phyloP scores from a whole-genome alignment of 2,113 vertebrate genomes.

The Tachycineta bicolor region DNA sequence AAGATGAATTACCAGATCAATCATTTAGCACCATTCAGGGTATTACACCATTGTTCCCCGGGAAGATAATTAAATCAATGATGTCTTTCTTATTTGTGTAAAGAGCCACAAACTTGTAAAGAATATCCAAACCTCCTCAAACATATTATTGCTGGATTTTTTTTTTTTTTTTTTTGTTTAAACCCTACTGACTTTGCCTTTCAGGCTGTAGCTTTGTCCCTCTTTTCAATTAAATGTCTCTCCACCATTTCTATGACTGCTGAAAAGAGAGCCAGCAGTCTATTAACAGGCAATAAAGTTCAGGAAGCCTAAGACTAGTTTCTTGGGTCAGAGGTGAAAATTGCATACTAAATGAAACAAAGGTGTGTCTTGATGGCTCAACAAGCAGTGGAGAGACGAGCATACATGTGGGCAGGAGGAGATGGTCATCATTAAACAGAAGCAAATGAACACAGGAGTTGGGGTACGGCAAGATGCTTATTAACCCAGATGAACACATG shows the following conservation, averaged over 20 bases:
- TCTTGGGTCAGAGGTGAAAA: slow-evolving; percentile 87
- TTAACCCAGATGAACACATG: slow-evolving; percentile 6
- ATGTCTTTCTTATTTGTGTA: slow-evolving; percentile 63
- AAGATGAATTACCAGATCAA: slow-evolving; percentile 82
- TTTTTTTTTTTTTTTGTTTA: slow-evolving; percentile 48
- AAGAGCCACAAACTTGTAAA: slow-evolving; percentile 57
- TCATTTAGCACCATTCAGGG: slow-evolving; percentile 77
- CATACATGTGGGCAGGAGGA: slow-evolving; percentile 61
- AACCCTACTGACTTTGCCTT: slow-evolving; percentile 72
- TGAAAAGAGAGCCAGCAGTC: slow-evolving; percentile 84
- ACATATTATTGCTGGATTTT: slow-evolving; percentile 62
- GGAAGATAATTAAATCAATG: slow-evolving; percentile 76
- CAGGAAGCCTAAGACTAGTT: slow-evolving; percentile 86
- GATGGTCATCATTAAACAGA: slow-evolving; percentile 69
- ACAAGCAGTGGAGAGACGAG: slow-evolving; percentile 65
- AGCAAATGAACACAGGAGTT: slow-evolving; percentile 57
- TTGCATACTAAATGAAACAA: slow-evolving; percentile 83
- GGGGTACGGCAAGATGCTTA: neutral
- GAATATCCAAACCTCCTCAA: slow-evolving; percentile 76
- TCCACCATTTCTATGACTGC: slow-evolving; percentile 80
- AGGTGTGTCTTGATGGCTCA: slow-evolving; percentile 82
- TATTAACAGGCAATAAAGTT: slow-evolving; percentile 90
- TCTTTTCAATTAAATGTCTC: slow-evolving; percentile 82
- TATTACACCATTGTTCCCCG: slow-evolving; percentile 68
- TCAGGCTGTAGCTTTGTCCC: slow-evolving; percentile 75